These are phyloP conservation scores for Ephialtes manifestator DNA, from an alignment of 2,888 invertebrate genomes.

Conservation along the genomic window DNA sequence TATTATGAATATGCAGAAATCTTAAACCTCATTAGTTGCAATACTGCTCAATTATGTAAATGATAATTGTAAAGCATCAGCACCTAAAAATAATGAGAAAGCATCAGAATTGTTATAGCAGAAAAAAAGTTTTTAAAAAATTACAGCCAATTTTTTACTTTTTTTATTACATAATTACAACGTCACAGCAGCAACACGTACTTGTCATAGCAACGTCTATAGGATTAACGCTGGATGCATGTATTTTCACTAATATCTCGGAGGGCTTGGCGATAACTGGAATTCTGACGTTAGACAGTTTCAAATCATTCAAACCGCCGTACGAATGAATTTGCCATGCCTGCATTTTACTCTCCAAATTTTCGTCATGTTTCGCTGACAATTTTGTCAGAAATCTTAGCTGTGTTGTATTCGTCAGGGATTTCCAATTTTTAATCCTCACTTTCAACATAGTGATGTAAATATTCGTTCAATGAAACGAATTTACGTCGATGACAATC, in stretches of 20 bases:
- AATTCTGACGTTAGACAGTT: slow-evolving; percentile 89
- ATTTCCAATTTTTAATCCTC: slow-evolving; percentile 31
- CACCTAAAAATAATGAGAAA: background rate
- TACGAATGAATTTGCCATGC: slow-evolving; percentile 95
- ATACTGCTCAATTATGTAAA: background rate
- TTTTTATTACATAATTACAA: background rate
- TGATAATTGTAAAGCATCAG: background rate
- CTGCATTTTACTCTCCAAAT: slow-evolving; percentile 87
- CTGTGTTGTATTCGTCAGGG: slow-evolving; percentile 22
- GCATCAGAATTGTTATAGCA: background rate
- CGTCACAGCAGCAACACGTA: slow-evolving; percentile 81
- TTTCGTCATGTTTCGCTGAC: slow-evolving; percentile 75
- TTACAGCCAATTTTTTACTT: too few species aligned
- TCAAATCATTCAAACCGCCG: slow-evolving; percentile 90
- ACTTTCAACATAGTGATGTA: slow-evolving; percentile 40
- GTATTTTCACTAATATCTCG: slow-evolving; percentile 93
- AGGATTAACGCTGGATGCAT: slow-evolving; percentile 96
- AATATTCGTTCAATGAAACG: slow-evolving; percentile 9
- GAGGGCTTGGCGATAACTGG: slow-evolving; percentile 91
- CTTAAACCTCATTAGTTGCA: too few species aligned
- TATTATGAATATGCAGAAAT: too few species aligned
- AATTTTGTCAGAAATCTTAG: slow-evolving; percentile 68
- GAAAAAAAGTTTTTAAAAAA: background rate
- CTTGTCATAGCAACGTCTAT: slow-evolving; percentile 95
- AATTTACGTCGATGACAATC: background rate